These are phyloP conservation scores for Irena cyanogastra DNA, from an alignment of 2,113 vertebrate genomes.

Conservation along the genomic window DNA sequence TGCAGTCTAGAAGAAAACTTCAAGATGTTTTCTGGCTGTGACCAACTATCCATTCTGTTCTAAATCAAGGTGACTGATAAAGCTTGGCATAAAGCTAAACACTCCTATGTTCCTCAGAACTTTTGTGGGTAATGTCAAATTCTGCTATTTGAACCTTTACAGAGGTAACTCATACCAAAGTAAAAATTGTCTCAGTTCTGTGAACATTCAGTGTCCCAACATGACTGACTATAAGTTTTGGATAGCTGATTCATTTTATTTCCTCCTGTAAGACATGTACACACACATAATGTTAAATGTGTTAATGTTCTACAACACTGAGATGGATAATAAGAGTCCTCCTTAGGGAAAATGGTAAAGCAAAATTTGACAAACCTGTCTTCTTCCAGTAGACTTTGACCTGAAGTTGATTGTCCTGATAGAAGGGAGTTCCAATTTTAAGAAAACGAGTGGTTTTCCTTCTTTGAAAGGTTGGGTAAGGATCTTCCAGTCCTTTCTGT, in stretches of 20 bases:
- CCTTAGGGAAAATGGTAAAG: not conserved
- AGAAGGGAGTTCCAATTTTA: conserved; percentile 89
- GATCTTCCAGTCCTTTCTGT: conserved; percentile 31
- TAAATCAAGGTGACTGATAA: not conserved
- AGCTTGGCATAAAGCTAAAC: not conserved
- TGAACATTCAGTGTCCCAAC: not conserved
- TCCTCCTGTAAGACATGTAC: not conserved
- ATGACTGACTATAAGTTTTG: not conserved
- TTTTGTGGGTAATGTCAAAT: not conserved
- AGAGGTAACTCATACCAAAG: not conserved
- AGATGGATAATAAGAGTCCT: not conserved
- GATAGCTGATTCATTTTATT: not conserved
- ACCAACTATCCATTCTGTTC: not conserved
- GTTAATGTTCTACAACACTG: not conserved
- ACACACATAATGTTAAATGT: too few species aligned
- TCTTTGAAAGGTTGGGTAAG: conserved; percentile 65
- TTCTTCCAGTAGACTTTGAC: conserved; percentile 96
- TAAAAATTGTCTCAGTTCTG: not conserved
- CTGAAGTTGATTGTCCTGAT: conserved; percentile 88
- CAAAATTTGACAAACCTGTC: conserved; percentile 70
- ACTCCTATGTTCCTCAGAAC: not conserved
- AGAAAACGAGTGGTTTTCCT: conserved; percentile 77
- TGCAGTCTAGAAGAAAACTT: not conserved
- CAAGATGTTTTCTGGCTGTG: not conserved
- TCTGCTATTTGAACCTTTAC: not conserved